Base-by-base conservation (phyloP, 37 sponge, comb jelly and placozoan species). In the Theonella swinhoei region DNA sequence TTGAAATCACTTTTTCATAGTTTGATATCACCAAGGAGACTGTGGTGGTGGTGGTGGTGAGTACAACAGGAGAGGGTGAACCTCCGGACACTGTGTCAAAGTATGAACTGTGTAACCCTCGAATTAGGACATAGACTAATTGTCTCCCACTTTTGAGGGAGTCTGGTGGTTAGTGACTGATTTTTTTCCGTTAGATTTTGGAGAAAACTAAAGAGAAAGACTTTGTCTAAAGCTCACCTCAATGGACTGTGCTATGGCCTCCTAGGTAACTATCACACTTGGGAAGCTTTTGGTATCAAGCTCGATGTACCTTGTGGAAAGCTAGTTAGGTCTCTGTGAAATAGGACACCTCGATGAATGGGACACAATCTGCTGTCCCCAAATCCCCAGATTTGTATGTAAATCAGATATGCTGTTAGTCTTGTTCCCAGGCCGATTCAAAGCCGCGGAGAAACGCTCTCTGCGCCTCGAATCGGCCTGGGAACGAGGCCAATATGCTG, bases 61-160 rank as follows among this genome's bases (percentile, higher is more conserved):
- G 96, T 40, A 92, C 97, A 9, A 99, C 99, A 1, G 99, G 99
- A 59, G 99, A 99, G 64, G 99, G 99, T 35, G 99, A 99, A 33
- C 95, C 99, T 30, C 99, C 99, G 24, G 99, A 99, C 63, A 97
- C 89, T 30, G 91, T 82, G 37, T 37, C 43, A 76, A 92, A 86
- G 83, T 95, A 83, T 83, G 88, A 86, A n/a, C n/a, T n/a, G 89
- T 40, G 86, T 36, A 64, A 67, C 8, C 64, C 91, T 33, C 82
- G 90, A 42, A 78, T 74, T 41, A 81, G 43, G 42, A 82, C 77
- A 7, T 39, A 59, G 70, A 72, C 39, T 26, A 65, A 47, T 47
- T 47, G 54, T 47, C 54, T 7, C 14, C 7, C 14, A 14, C 14
- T 7, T 47, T 7, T 47, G 54, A 17, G 54, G 7, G 54, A 17